Evolutionary conservation across 1,140 invertebrate genomes (phyloP).

Genomic region (Drosophila tani): DNA sequence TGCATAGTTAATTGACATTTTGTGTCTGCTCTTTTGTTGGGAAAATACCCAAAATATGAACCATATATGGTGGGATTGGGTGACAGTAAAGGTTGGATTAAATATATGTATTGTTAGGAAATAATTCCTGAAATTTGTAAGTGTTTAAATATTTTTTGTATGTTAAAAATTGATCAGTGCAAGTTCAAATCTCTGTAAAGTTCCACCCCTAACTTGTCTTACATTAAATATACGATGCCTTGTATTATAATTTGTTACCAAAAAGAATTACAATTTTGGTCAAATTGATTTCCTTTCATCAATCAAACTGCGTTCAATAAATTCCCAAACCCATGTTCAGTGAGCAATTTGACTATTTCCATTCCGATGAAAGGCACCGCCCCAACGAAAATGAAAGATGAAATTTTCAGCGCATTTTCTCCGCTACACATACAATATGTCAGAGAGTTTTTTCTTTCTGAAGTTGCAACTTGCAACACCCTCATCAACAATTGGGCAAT

Average conservation of each 20-base stretch:
- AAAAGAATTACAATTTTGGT: not conserved
- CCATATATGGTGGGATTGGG: conserved; percentile 5
- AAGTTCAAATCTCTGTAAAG: not conserved
- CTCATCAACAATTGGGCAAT: conserved; percentile 52
- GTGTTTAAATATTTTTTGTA: no score
- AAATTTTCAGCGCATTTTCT: conserved; percentile 33
- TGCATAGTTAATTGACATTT: conserved; percentile 36
- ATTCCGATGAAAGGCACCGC: conserved; percentile 24
- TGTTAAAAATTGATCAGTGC: no score
- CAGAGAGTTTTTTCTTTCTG: conserved; percentile 12
- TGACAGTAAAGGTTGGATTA: not conserved
- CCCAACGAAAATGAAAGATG: conserved; percentile 21
- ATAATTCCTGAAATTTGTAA: not conserved
- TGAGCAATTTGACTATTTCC: conserved; percentile 38
- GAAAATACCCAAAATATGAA: conserved; percentile 14
- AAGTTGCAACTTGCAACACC: conserved; percentile 15
- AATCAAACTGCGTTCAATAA: conserved; percentile 24
- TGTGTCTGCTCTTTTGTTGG: conserved; percentile 18
- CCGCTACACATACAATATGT: conserved; percentile 15
- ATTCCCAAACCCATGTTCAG: conserved; percentile 35
- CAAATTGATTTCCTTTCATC: conserved; percentile 27
- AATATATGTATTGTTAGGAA: not conserved
- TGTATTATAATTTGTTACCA: not conserved
- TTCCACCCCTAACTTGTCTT: no score
- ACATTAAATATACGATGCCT: not conserved